phyloP scores from a whole-genome alignment of 2,797 vertebrate species.

The Scolopax rusticola region DNA sequence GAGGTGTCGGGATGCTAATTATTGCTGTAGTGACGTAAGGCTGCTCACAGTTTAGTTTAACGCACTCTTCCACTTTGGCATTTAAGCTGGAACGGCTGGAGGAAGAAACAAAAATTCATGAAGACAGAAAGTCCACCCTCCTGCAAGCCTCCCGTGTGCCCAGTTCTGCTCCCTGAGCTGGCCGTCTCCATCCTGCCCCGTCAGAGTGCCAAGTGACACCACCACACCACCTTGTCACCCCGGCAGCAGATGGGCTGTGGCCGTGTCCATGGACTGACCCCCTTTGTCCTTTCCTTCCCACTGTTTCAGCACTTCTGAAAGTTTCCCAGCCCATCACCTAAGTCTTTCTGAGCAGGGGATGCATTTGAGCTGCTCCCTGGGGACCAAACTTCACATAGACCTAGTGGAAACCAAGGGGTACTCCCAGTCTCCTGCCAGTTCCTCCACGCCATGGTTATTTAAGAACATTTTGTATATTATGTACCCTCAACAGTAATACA shows the following conservation, averaged over 20 bases:
- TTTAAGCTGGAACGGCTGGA: conserved; percentile 93
- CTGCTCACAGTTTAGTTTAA: conserved; percentile 93
- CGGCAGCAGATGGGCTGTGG: neutral
- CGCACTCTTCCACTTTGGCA: conserved; percentile 91
- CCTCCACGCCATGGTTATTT: neutral
- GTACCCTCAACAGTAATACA: neutral
- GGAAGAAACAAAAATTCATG: conserved; percentile 56
- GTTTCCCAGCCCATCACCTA: neutral
- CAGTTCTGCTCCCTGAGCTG: neutral
- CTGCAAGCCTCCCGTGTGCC: neutral
- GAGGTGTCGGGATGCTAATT: conserved; percentile 89
- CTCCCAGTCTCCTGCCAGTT: neutral
- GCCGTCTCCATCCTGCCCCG: neutral
- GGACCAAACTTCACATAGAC: neutral
- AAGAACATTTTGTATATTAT: neutral
- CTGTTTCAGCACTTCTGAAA: neutral
- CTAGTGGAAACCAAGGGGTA: neutral
- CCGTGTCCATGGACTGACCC: neutral
- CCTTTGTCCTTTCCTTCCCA: neutral
- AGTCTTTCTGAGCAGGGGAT: neutral
- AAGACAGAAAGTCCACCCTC: neutral
- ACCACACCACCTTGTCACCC: neutral
- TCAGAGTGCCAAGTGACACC: neutral
- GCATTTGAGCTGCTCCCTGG: neutral
- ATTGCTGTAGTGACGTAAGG: conserved; percentile 90